phyloP scores from a whole-genome alignment of 2,797 vertebrate genomes.

The Acanthopagrus latus region DNA sequence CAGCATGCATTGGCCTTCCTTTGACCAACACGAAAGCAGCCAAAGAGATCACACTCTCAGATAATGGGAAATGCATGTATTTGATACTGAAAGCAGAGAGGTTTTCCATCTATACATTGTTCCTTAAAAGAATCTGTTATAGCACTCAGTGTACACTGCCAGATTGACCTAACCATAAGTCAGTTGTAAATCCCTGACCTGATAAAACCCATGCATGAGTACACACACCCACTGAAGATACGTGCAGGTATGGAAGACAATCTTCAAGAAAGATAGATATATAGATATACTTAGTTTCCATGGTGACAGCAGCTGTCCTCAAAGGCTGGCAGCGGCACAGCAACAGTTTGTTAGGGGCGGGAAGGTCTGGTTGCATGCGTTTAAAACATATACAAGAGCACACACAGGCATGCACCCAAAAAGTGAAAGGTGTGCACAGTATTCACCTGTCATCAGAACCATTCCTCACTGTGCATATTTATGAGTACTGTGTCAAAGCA shows the following conservation, averaged over 20 bases:
- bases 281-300: conserved; percentile 79
- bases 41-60: conserved; percentile 52
- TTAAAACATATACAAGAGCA: conserved; percentile 32
- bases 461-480: conserved; percentile 54
- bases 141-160: conserved; percentile 35
- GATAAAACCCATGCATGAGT: conserved; percentile 53
- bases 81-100: conserved; percentile 6
- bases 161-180: conserved; percentile 18
- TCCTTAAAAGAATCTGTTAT: conserved; percentile 29
- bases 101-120: conserved; percentile 13
- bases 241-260: conserved; percentile 65
- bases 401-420: conserved; percentile 30
- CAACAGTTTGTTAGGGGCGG: conserved; percentile 61
- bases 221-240: conserved; percentile 37
- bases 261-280: conserved; percentile 49
- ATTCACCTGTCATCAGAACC: conserved; percentile 47
- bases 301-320: conserved; percentile 74
- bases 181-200: conserved; percentile 31
- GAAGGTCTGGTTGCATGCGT: conserved; percentile 64
- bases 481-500: conserved; percentile 47
- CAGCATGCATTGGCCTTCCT: conserved; percentile 62
- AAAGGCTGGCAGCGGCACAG: conserved; percentile 61
- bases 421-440: conserved; percentile 38
- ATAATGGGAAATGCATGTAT: conserved; percentile 37
- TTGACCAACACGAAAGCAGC: conserved; percentile 49